Conservation (phyloP, 2,113 vertebrate species). For the Phalacrocorax brasilianus region DNA sequence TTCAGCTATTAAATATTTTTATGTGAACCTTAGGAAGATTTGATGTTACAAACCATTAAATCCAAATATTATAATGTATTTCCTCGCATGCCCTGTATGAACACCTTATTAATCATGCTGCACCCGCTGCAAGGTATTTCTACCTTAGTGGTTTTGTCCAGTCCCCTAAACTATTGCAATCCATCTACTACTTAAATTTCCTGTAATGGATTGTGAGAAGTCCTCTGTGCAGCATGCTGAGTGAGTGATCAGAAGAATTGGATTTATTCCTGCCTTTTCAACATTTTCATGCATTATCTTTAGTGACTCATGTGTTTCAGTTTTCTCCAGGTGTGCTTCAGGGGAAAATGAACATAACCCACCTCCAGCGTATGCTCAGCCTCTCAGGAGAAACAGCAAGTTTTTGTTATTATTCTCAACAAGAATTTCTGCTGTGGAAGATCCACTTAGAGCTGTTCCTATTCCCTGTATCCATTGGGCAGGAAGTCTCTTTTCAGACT, state of each 20-base stretch:
- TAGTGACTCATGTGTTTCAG: not conserved
- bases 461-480: not conserved
- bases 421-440: not conserved
- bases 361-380: not conserved
- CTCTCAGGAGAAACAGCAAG: not conserved
- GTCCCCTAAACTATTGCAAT: not conserved
- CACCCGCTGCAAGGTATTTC: not conserved
- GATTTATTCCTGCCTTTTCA: not conserved
- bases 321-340: constrained; percentile 23
- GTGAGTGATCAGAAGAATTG: not conserved
- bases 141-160: not conserved
- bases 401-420: constrained; percentile 12
- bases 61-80: not conserved
- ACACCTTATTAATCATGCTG: not conserved
- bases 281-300: not conserved
- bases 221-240: not conserved
- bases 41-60: not conserved
- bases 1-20: not conserved
- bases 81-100: not conserved
- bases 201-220: not conserved
- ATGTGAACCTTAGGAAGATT: not conserved
- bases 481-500: not conserved
- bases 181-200: not conserved
- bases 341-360: not conserved
- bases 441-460: not conserved